Evolutionary conservation across 1,140 invertebrate genomes (phyloP), one percentile per base, ranked within the genome.

Genomic region (Tetragnatha versicolor): DNA sequence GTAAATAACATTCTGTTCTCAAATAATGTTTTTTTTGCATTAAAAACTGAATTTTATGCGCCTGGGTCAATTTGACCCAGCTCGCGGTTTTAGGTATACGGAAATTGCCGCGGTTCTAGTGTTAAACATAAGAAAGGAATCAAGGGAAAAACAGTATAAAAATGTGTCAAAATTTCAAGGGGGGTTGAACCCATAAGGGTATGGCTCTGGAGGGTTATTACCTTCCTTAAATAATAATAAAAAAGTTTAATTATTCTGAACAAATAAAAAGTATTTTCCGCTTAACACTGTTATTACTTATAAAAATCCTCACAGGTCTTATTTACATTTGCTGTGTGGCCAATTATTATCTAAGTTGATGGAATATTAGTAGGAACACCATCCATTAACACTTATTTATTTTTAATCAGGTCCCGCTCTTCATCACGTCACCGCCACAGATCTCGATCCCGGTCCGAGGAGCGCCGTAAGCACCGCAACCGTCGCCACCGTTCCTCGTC

Each of bases 401-500:
- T 31, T 1, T 51, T 37, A 2, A 35, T 33, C 9, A 76, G 72
- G 25, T 63, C 72, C 22, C 58, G 58, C 2, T 76, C 72, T 9
- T 37, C 39, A 9, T 76, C 72, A 22, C 35, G 72, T 10, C 58
- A 39, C 20, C 58, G 60, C 31, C 29, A 49, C 4, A 12, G 61
- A n/a, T 37, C 61, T 39, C 58, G 72, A 0, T 76, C 72, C 6
- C 39, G 55, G 20, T 80, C 68, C 66, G 76, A 65, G 5, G 82
- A 65, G 49, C 80, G 61, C 22, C 53, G 25, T 17, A 42, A 51
- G 25, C 45, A 53, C 12, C 35, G 20, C 14, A 31, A 79, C 3
- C 82, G 80, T 37, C 66, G 78, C 37, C 81, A 77, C 10, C 60
- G 82, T 31, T 82, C 82, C 20, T 65, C 80, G 35, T 83, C 83